Evolutionary conservation across 2,888 invertebrate genomes (phyloP).

Genomic region (Drosophila gaucha): DNA sequence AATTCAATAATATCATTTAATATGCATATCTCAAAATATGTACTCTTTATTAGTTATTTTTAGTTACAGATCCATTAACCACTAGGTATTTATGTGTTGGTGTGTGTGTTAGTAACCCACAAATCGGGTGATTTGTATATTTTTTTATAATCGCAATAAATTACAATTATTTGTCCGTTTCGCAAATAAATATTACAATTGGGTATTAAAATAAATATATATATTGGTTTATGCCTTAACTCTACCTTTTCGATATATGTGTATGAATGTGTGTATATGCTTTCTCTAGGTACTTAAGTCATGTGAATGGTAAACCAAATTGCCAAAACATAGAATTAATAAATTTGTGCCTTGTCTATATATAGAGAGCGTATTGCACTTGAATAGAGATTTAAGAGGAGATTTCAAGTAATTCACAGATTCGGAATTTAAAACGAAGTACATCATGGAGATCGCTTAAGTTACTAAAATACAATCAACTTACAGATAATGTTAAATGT

Average conservation of each 20-base stretch:
- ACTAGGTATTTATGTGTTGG: conserved; percentile 29
- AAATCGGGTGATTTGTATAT: conserved; percentile 7
- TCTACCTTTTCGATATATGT: conserved; percentile 28
- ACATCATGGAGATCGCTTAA: conserved; percentile 70
- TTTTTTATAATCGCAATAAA: conserved; percentile 21
- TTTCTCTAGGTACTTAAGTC: conserved; percentile 75
- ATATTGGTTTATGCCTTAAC: conserved; percentile 32
- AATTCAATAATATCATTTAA: too few relatives aligned
- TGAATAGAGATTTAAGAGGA: conserved; percentile 39
- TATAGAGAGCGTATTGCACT: conserved; percentile 35
- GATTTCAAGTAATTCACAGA: conserved; percentile 43
- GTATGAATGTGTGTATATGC: conserved; percentile 50
- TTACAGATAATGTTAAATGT: conserved; percentile 44
- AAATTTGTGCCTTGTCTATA: conserved; percentile 46
- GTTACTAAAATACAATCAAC: conserved; percentile 48
- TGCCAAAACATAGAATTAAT: conserved; percentile 24
- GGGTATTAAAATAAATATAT: conserved; percentile 60
- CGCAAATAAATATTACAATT: conserved; percentile 59
- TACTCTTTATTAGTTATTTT: conserved; percentile 63
- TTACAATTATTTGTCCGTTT: conserved; percentile 73
- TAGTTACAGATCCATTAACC: conserved; percentile 49
- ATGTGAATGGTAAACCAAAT: conserved; percentile 44
- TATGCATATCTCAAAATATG: conserved; percentile 75
- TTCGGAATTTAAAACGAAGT: conserved; percentile 53
- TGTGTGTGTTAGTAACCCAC: conserved; percentile 26